Evolutionary conservation across 2,888 invertebrate species (phyloP), one percentile per base, ranked within the genome.

Genomic region (Pyralis farinalis): DNA sequence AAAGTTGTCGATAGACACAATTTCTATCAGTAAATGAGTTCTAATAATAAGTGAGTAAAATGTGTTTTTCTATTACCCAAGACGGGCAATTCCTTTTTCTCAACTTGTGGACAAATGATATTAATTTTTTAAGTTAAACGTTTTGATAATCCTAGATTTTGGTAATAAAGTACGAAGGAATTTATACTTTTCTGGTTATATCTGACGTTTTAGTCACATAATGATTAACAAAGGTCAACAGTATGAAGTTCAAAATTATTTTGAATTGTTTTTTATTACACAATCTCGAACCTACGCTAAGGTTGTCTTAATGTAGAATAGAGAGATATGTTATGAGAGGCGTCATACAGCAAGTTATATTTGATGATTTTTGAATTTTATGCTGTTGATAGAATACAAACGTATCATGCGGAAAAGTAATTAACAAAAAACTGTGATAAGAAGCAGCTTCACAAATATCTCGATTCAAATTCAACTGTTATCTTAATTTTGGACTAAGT

Each of bases 241-340:
- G 30, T 12, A 20, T 29, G 22, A 10, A 29, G 29, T 21, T 34
- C 12, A 42, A 37, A 40, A 34, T 31, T 3, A 16, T 16, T 16
- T 16, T 16, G 16, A 16, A 16, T 8, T 25, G 22, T 9, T 10
- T 29, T 12, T 6, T 12, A 34, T 12, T 42, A 36, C 31, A 31
- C 27, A 38, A 51, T 66, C 66, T 75, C 73, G 67, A 47, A 49
- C 49, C 61, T 67, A 61, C 49, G 49, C 76, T 76, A 76, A 69
- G 74, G 50, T 25, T 34, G 59, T 37, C 74, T 75, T 76, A 76
- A 62, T 63, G 46, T 64, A 58, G 58, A 50, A 44, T 49, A 63
- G 70, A 70, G 64, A 64, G 47, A 43, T 27, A 34, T 46, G 22
- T 27, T 10, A 31, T 20, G 31, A 22, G 8, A 40, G 21, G 29